These are phyloP conservation scores for Fabriciana adippe DNA, from an alignment of 2,888 invertebrate species.

Conservation along the genomic window DNA sequence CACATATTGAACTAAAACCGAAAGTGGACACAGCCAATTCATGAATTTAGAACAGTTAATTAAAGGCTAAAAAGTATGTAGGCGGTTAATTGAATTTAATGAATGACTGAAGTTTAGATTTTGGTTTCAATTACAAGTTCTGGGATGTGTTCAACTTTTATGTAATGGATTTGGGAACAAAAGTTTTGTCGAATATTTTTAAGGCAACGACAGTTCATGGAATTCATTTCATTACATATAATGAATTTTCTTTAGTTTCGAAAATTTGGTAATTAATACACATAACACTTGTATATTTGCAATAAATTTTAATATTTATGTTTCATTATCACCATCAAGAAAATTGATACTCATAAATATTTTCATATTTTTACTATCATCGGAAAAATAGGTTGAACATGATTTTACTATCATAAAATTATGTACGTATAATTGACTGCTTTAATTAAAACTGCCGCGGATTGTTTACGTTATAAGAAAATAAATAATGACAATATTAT, in stretches of 20 bases:
- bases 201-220: too few relatives aligned
- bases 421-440: neutral
- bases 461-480: slow-evolving; percentile 20
- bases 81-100: slow-evolving; percentile 28
- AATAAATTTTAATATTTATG: too few relatives aligned
- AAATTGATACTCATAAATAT: too few relatives aligned
- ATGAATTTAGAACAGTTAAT: slow-evolving; percentile 51
- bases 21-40: slow-evolving; percentile 43
- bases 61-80: slow-evolving; percentile 38
- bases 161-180: slow-evolving; percentile 35
- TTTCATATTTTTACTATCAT: neutral
- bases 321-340: too few relatives aligned
- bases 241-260: too few relatives aligned
- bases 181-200: neutral
- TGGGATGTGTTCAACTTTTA: slow-evolving; percentile 32
- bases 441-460: neutral
- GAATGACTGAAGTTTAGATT: slow-evolving; percentile 25
- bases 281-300: too few relatives aligned
- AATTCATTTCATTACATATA: too few relatives aligned
- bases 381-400: neutral
- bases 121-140: slow-evolving; percentile 29
- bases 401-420: neutral
- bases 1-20: slow-evolving; percentile 50
- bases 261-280: too few relatives aligned
- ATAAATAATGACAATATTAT: slow-evolving; percentile 10